Conservation (phyloP, 2,888 invertebrate genomes). For the Timandra comae region DNA sequence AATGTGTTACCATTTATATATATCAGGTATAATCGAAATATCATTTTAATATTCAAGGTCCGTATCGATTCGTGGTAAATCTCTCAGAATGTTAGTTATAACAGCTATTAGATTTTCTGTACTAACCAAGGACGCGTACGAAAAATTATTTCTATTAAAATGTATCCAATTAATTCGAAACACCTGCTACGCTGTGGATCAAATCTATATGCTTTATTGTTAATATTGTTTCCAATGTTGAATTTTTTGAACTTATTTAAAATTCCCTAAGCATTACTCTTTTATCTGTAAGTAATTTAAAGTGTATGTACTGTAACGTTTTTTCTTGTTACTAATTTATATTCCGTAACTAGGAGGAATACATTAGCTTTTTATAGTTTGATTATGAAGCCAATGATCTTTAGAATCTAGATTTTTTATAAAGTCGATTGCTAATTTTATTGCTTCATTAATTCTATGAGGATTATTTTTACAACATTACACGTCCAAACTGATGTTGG, state of each 20-base stretch:
- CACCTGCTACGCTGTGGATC: too few relatives aligned
- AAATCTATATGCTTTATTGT: conserved; percentile 1
- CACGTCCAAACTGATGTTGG: too few relatives aligned
- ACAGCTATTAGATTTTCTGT: too few relatives aligned
- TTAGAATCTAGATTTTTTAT: conserved; percentile 14
- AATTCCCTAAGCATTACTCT: conserved; percentile 6
- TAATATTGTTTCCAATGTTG: conserved; percentile 6
- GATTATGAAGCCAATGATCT: conserved; percentile 17
- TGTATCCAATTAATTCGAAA: too few relatives aligned
- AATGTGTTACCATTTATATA: too few relatives aligned
- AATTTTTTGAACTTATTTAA: conserved; percentile 2
- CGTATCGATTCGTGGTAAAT: too few relatives aligned
- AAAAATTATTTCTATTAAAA: too few relatives aligned
- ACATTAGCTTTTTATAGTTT: conserved; percentile 15
- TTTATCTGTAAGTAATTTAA: conserved; percentile 6
- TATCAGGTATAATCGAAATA: too few relatives aligned
- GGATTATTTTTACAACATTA: background rate
- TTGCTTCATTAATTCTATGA: conserved; percentile 2
- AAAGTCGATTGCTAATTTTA: conserved; percentile 7
- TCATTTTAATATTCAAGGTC: too few relatives aligned
- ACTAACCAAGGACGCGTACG: too few relatives aligned
- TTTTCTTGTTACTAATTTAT: conserved; percentile 18
- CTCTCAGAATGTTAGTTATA: too few relatives aligned
- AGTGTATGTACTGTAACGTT: conserved; percentile 7
- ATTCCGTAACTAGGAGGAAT: conserved; percentile 17